These are phyloP conservation scores for Flexamia atlantica DNA, from an alignment of 2,888 invertebrate genomes.

Conservation along the genomic window DNA sequence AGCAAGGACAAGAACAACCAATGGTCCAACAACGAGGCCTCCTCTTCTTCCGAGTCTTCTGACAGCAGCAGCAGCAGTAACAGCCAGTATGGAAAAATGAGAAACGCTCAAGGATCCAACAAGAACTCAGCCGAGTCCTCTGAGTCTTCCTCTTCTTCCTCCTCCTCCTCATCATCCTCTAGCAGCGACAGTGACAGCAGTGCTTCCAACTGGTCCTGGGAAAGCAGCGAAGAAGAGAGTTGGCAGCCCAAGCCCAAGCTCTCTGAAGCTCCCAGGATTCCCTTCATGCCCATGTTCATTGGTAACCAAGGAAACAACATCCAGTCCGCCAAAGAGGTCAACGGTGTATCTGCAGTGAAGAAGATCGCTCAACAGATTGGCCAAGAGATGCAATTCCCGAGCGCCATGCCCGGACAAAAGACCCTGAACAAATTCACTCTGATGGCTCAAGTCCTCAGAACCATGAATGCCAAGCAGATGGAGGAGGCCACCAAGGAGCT, in stretches of 20 bases:
- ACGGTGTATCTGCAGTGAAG: constrained; percentile 71
- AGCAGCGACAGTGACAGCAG: constrained; percentile 72
- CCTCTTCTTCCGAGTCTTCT: constrained; percentile 30
- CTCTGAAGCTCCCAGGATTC: constrained; percentile 75
- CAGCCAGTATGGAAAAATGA: constrained; percentile 40
- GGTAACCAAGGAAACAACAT: constrained; percentile 76
- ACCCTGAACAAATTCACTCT: constrained; percentile 82
- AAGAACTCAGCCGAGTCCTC: background rate
- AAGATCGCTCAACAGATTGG: constrained; percentile 78
- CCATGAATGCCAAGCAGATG: constrained; percentile 81
- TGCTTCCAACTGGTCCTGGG: constrained; percentile 75
- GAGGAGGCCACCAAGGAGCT: constrained; percentile 77
- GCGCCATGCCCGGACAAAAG: constrained; percentile 78
- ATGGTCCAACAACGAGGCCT: background rate
- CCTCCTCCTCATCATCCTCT: constrained; percentile 67
- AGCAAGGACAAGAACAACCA: constrained; percentile 58
- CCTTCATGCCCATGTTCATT: constrained; percentile 75
- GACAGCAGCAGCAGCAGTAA: constrained; percentile 59
- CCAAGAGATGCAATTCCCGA: constrained; percentile 79
- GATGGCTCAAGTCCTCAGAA: constrained; percentile 78
- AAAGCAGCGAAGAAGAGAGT: constrained; percentile 73
- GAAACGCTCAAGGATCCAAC: constrained; percentile 1
- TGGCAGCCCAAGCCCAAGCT: constrained; percentile 75
- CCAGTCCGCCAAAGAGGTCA: constrained; percentile 70
- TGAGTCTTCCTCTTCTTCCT: constrained; percentile 62